A percentile compares a stretch with the other conserved stretches of the same genome.
These are phyloP conservation scores for Odocoileus hemionus DNA, from an alignment of 2,113 vertebrate genomes.

Conservation along the genomic window DNA sequence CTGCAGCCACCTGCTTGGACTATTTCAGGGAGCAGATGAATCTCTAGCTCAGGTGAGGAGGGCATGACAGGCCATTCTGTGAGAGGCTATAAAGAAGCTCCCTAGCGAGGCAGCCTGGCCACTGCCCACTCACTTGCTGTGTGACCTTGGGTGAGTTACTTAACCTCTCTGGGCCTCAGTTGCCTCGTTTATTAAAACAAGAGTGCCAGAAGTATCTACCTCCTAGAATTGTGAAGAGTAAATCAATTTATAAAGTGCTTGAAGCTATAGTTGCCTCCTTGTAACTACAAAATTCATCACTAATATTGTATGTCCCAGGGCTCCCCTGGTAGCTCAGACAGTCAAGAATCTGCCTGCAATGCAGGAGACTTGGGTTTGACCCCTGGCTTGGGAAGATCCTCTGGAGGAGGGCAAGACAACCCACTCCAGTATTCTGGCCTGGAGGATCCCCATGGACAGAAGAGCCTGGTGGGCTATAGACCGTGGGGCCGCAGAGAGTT, in stretches of 20 bases:
- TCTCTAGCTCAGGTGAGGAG: not conserved
- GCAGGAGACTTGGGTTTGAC: not conserved
- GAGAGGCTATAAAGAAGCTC: not conserved
- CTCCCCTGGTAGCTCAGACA: not conserved
- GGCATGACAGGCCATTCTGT: rapidly evolving
- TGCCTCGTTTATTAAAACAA: not conserved
- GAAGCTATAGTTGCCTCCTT: not conserved
- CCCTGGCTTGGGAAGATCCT: not conserved
- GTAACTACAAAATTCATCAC: too few relatives aligned
- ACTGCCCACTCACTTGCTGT: not conserved
- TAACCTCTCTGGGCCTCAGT: not conserved
- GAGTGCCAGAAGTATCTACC: not conserved
- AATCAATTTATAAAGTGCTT: not conserved
- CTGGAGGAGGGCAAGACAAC: not conserved
- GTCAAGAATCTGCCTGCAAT: not conserved
- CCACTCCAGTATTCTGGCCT: not conserved
- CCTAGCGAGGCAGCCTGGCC: not conserved
- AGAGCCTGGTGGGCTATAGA: not conserved
- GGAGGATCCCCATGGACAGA: not conserved
- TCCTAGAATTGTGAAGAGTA: not conserved
- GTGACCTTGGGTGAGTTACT: not conserved
- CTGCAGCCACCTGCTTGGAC: not conserved
- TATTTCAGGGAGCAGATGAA: not conserved
- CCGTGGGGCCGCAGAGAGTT: rapidly evolving
- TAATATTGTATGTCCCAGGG: rapidly evolving